Conservation (phyloP, 2,113 vertebrate genomes). For the Noturus placidus region DNA sequence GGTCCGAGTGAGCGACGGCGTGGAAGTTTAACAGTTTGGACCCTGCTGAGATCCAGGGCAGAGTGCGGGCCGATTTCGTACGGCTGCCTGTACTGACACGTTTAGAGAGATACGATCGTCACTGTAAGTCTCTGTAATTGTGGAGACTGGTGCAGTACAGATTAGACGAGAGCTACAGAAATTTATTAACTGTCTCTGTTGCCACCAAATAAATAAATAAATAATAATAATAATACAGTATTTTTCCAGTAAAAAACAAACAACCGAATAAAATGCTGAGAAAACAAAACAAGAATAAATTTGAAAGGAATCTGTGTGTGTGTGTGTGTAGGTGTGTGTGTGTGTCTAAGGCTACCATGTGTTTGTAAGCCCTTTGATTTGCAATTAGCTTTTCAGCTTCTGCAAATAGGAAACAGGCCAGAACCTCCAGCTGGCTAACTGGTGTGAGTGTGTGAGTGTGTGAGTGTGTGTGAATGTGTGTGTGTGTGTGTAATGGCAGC, state of each 20-base stretch:
- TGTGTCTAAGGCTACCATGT: constrained; percentile 4
- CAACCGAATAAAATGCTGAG: background rate
- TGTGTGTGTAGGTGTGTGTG: background rate
- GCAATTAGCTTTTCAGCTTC: constrained; percentile 22
- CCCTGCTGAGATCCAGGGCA: background rate
- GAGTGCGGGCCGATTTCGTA: background rate
- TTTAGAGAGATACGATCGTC: background rate
- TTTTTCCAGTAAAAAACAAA: background rate
- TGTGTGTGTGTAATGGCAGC: constrained; percentile 21
- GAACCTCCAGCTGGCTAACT: constrained; percentile 13
- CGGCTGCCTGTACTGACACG: too few relatives aligned
- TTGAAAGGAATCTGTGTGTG: constrained; percentile 4
- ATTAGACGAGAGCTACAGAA: background rate
- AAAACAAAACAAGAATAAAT: background rate
- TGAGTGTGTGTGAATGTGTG: constrained; percentile 31
- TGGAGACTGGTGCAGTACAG: background rate
- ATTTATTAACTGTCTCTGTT: background rate
- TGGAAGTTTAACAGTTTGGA: background rate
- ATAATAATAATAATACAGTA: too few relatives aligned
- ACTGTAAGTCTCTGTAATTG: background rate
- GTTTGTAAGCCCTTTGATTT: constrained; percentile 8
- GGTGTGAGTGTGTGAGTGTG: constrained; percentile 29
- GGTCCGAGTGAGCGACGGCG: background rate
- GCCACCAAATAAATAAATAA: background rate
- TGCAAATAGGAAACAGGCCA: constrained; percentile 17